These are phyloP conservation scores for Nemurella pictetii DNA, from an alignment of 2,888 invertebrate species.

Conservation along the genomic window DNA sequence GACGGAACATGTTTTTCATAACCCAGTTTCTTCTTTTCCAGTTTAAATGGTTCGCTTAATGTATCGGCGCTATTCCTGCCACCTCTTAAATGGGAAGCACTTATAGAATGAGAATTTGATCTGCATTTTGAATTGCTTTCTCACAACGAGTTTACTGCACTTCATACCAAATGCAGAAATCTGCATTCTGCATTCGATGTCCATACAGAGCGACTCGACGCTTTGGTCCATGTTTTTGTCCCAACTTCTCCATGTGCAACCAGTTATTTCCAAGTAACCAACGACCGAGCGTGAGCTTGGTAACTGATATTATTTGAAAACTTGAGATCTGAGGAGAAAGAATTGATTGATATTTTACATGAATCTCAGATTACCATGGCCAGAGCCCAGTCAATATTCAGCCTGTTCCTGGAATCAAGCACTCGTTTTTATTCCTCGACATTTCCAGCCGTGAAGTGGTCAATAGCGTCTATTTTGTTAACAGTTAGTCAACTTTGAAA, in stretches of 20 bases:
- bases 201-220: background rate
- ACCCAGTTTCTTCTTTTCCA: background rate
- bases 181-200: background rate
- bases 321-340: background rate
- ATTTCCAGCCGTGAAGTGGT: no score
- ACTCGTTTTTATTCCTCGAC: no score
- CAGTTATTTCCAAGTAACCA: background rate
- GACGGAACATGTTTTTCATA: no score
- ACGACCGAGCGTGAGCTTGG: background rate
- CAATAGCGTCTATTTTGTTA: no score
- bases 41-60: background rate
- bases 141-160: background rate
- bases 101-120: background rate
- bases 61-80: background rate
- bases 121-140: background rate
- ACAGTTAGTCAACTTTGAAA: no score
- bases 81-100: background rate
- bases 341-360: background rate
- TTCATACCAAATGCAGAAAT: background rate
- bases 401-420: no score
- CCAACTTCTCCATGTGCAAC: background rate
- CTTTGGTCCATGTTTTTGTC: no score
- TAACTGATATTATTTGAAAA: background rate
- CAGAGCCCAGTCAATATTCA: no score
- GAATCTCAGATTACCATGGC: background rate